Evolutionary conservation across 2,797 vertebrate genomes (phyloP), one percentile per base, ranked within the genome.

Genomic region (Sebastes trivittatus): DNA sequence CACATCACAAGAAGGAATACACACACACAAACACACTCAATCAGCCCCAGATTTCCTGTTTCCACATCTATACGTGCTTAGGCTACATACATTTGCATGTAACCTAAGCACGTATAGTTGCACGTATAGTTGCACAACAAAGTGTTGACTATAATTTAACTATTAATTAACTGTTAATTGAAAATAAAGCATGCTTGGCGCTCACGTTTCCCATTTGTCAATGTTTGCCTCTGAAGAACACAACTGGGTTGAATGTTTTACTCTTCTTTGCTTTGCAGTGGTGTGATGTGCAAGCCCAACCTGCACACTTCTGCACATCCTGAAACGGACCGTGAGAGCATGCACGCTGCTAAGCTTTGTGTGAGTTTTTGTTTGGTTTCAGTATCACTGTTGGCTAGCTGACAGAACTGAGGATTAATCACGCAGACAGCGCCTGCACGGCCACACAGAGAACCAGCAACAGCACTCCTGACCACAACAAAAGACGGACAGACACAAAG

Each of bases 381-480:
- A 29, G 76, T 92, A 91, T 92, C 91, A 23, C 73, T n/a, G 74
- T 60, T 82, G 86, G 84, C 72, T 91, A 90, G 86, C 76, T 74
- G 87, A 89, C 80, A 77, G 68, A 62, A 49, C 67, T 1, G 62
- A 78, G 82, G 82, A 91, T 87, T 89, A 88, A 85, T 92, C 83
- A 83, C 56, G 29, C 72, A 74, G 76, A 77, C 87, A 56, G 58
- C 0, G 68, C 18, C 56, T 67, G 80, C 76, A 71, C 18, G 38
- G 70, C 76, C 75, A 65, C 82, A 85, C 67, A 75, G 75, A 83
- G 67, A 23, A 49, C 46, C 46, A 74, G 56, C 54, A 36, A 72
- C 74, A 56, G 13, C 62, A 32, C 58, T 75, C 54, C 69, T 61
- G 66, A 88, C 65, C 42, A 78, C 73, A 83, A 89, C 78, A 90